phyloP scores from a whole-genome alignment of 1,140 invertebrate species.

The Helicoverpa zea region DNA sequence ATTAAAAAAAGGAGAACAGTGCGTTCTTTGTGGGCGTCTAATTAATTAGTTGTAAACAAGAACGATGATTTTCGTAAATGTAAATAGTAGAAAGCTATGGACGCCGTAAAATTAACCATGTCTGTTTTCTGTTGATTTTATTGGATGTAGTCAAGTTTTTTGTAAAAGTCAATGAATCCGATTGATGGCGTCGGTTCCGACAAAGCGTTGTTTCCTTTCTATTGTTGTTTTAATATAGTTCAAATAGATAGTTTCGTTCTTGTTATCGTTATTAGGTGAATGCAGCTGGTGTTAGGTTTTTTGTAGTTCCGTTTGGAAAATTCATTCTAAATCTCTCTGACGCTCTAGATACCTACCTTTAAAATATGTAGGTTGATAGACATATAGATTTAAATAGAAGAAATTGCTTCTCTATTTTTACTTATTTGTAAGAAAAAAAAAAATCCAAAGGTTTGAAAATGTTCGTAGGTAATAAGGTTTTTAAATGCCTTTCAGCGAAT shows the following conservation, averaged over 20 bases:
- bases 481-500: too few relatives aligned
- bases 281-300: slow-evolving; percentile 3
- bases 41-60: slow-evolving; percentile 85
- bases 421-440: too few relatives aligned
- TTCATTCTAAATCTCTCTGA: too few relatives aligned
- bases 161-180: slow-evolving; percentile 67
- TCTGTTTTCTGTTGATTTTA: slow-evolving; percentile 71
- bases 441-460: too few relatives aligned
- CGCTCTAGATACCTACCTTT: too few relatives aligned
- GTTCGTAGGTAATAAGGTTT: too few relatives aligned
- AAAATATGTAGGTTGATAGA: too few relatives aligned
- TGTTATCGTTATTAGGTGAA: slow-evolving; percentile 16
- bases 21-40: slow-evolving; percentile 74
- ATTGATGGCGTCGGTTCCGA: slow-evolving; percentile 63
- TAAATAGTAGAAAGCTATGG: slow-evolving; percentile 79
- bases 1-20: slow-evolving; percentile 61
- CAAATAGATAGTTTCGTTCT: slow-evolving; percentile 28
- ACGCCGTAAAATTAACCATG: slow-evolving; percentile 77
- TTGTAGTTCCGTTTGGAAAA: not conserved
- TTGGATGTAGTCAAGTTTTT: slow-evolving; percentile 50
- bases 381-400: too few relatives aligned
- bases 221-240: slow-evolving; percentile 62
- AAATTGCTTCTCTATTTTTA: too few relatives aligned
- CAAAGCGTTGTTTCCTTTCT: slow-evolving; percentile 74
- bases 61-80: slow-evolving; percentile 83